Evolutionary conservation across 1,140 invertebrate species (phyloP).

Genomic region (Pissodes strobi): DNA sequence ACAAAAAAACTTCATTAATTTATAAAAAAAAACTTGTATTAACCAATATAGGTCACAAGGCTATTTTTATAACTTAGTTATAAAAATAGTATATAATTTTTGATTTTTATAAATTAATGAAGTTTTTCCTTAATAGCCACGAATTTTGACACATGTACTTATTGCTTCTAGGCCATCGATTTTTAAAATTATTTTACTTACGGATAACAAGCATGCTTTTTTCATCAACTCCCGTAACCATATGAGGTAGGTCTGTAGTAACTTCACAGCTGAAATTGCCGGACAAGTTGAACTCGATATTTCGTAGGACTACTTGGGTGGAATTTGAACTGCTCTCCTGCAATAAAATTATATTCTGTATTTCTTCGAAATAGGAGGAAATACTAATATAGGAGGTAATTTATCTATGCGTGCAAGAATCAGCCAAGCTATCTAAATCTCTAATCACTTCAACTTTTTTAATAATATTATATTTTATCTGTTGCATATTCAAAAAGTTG

Average conservation of each 20-base stretch:
- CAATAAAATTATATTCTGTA: conserved; percentile 51
- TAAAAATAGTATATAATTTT: too few species aligned
- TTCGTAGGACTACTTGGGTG: conserved; percentile 71
- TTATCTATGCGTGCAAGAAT: too few species aligned
- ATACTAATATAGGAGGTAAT: background rate
- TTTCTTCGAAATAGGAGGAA: background rate
- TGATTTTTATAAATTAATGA: too few species aligned
- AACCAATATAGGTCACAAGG: too few species aligned
- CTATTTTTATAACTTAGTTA: too few species aligned
- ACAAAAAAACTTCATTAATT: background rate
- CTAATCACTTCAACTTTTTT: too few species aligned
- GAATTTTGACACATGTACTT: too few species aligned
- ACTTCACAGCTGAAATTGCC: conserved; percentile 89
- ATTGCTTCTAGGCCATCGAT: too few species aligned
- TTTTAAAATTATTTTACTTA: conserved; percentile 63
- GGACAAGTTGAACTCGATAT: conserved; percentile 72
- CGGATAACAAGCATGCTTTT: conserved; percentile 74
- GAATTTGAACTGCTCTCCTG: conserved; percentile 74
- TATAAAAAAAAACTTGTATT: background rate
- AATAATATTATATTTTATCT: too few species aligned
- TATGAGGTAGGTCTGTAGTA: conserved; percentile 77
- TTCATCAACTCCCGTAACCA: conserved; percentile 67
- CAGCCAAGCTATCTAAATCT: too few species aligned
- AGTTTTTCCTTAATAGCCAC: too few species aligned
- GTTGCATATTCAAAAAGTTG: too few species aligned